phyloP scores from a whole-genome alignment of 2,113 vertebrate species.

The Engraulis encrasicolus region DNA sequence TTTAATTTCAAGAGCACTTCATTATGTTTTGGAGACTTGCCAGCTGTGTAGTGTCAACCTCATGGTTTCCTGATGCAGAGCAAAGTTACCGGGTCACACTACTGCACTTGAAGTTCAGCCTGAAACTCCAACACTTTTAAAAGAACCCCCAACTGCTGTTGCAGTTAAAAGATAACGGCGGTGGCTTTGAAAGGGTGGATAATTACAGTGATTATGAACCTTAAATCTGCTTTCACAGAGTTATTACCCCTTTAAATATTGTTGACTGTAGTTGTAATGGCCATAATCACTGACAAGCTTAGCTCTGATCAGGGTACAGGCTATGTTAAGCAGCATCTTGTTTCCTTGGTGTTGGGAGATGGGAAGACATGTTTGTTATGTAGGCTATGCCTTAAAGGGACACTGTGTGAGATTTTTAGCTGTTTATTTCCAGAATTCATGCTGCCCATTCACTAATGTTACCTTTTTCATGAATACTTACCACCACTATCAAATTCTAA shows the following conservation, averaged over 20 bases:
- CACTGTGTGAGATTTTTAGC: too few relatives aligned
- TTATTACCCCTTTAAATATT: neutral
- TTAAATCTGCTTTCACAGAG: neutral
- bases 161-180: neutral
- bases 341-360: neutral
- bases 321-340: too few relatives aligned
- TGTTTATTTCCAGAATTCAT: too few relatives aligned
- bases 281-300: neutral
- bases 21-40: neutral
- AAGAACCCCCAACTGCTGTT: neutral
- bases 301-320: too few relatives aligned
- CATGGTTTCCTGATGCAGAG: too few relatives aligned
- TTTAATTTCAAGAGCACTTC: neutral
- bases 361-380: too few relatives aligned
- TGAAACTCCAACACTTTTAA: neutral
- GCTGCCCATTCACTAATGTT: too few relatives aligned
- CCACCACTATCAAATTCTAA: too few relatives aligned
- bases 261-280: neutral
- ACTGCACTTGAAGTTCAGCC: neutral
- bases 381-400: too few relatives aligned
- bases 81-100: neutral
- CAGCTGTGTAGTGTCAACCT: neutral
- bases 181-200: neutral
- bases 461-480: too few relatives aligned
- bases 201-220: neutral